These are phyloP conservation scores for Serilophus lunatus DNA, from an alignment of 2,113 vertebrate genomes.

Conservation along the genomic window DNA sequence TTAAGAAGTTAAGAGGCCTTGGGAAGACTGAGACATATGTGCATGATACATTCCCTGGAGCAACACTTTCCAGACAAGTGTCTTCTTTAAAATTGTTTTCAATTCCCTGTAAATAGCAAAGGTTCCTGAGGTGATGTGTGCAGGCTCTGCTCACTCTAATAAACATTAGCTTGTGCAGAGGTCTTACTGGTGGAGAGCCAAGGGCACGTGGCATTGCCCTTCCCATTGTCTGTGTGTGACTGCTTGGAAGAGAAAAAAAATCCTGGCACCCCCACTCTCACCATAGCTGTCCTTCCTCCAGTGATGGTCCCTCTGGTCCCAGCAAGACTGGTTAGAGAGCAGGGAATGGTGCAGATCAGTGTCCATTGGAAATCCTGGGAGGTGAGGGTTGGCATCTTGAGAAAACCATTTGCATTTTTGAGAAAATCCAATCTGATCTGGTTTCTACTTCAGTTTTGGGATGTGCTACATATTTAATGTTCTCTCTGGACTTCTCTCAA, in stretches of 20 bases:
- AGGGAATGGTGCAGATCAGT: neutral
- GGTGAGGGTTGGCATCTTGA: neutral
- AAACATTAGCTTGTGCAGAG: neutral
- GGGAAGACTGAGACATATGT: neutral
- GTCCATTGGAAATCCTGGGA: neutral
- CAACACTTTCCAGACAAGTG: slow-evolving; percentile 23
- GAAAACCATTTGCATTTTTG: neutral
- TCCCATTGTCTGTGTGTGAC: neutral
- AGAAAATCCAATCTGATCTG: neutral
- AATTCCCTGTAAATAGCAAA: neutral
- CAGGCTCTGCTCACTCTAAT: neutral
- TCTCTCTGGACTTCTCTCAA: neutral
- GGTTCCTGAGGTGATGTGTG: neutral
- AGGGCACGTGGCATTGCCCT: neutral
- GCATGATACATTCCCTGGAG: neutral
- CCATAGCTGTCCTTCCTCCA: neutral
- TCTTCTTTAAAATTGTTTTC: slow-evolving; percentile 10
- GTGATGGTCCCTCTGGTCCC: neutral
- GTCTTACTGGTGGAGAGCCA: neutral
- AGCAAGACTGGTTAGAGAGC: neutral
- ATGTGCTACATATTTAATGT: neutral
- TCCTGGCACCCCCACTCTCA: neutral
- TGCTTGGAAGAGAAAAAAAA: neutral
- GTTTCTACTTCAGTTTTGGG: neutral
- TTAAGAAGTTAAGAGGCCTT: neutral